Evolutionary conservation across 1,140 invertebrate species (phyloP).

Genomic region (Heliothis subflexa): DNA sequence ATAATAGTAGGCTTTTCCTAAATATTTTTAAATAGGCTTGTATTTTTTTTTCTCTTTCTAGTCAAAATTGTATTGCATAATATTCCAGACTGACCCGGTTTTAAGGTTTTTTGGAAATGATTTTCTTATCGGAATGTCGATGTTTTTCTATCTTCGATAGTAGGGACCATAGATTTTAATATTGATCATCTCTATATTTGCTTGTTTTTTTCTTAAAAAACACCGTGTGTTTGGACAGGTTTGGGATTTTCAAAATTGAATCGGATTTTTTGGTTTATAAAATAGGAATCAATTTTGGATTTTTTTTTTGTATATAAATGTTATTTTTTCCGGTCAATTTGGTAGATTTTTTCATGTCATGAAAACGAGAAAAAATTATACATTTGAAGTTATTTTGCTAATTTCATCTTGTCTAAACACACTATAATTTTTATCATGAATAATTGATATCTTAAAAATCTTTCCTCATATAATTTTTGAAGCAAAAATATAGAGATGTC

Average conservation of each 20-base stretch:
- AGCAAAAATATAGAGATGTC: slow-evolving; percentile 43
- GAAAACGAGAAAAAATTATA: no score
- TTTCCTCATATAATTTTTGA: slow-evolving; percentile 7
- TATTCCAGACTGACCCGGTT: slow-evolving; percentile 33
- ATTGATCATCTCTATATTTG: slow-evolving; percentile 66
- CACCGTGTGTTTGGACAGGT: slow-evolving; percentile 5
- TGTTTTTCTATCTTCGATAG: slow-evolving; percentile 72
- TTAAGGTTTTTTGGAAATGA: slow-evolving; percentile 49
- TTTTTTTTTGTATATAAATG: no score
- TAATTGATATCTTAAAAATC: not conserved
- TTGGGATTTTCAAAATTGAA: not conserved
- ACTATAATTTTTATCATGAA: not conserved
- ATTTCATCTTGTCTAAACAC: not conserved
- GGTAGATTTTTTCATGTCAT: no score
- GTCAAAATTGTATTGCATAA: slow-evolving; percentile 57
- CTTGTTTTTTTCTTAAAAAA: slow-evolving; percentile 49
- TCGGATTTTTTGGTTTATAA: not conserved
- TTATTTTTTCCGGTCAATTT: no score
- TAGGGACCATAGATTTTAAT: slow-evolving; percentile 79
- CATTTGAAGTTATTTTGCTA: no score
- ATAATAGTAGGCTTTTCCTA: not conserved
- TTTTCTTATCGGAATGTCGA: slow-evolving; percentile 67
- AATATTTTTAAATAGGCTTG: slow-evolving; percentile 26
- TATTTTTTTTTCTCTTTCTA: slow-evolving; percentile 52
- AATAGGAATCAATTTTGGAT: no score